phyloP scores from a whole-genome alignment of 1,140 invertebrate genomes.

The Zophobas atratus region DNA sequence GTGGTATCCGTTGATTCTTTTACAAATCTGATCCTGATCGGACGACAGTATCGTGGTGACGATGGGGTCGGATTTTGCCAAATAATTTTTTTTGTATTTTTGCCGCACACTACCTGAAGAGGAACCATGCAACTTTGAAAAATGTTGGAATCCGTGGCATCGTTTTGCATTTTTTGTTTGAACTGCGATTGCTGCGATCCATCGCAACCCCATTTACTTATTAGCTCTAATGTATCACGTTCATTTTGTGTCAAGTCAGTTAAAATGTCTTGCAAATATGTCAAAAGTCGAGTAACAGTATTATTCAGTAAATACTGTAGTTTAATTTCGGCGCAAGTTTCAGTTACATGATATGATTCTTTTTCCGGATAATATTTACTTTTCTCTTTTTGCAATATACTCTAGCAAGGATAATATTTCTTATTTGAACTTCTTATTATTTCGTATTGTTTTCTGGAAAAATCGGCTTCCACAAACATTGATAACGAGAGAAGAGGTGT shows the following conservation, averaged over 20 bases:
- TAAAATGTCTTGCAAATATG: conserved; percentile 59
- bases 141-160: conserved; percentile 57
- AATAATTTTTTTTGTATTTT: conserved; percentile 56
- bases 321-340: conserved; percentile 59
- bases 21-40: conserved; percentile 61
- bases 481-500: conserved; percentile 56
- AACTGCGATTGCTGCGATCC: conserved; percentile 61
- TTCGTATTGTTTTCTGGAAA: conserved; percentile 60
- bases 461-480: conserved; percentile 61
- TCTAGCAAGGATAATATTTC: conserved; percentile 61
- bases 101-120: conserved; percentile 57
- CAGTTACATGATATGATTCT: conserved; percentile 58
- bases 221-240: conserved; percentile 56
- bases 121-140: conserved; percentile 64
- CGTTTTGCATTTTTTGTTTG: conserved; percentile 64
- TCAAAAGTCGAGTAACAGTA: conserved; percentile 58
- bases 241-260: conserved; percentile 53
- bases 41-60: conserved; percentile 62
- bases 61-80: conserved; percentile 63
- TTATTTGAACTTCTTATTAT: conserved; percentile 57
- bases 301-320: conserved; percentile 64
- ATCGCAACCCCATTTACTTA: conserved; percentile 63
- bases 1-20: conserved; percentile 61
- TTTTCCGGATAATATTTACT: conserved; percentile 59
- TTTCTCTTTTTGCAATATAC: conserved; percentile 59